Percentiles rank a stretch among this genome's conserved stretches.
Conservation (phyloP, 1,140 invertebrate genomes). For the Bombus balteatus region DNA sequence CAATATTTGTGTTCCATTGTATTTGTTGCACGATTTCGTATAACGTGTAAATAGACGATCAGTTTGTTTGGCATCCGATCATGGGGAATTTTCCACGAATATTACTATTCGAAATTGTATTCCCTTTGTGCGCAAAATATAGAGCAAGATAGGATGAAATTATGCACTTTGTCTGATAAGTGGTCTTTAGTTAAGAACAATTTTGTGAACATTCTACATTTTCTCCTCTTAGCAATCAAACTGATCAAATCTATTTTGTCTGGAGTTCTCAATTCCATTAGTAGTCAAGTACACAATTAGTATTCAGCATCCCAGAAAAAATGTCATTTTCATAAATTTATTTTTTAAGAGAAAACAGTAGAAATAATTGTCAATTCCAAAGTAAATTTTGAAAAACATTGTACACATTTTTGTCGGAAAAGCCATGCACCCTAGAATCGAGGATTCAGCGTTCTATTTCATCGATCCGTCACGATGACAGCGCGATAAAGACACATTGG, state of each 20-base stretch:
- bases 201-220: too few relatives aligned
- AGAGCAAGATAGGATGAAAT: neutral
- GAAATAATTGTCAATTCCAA: neutral
- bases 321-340: too few relatives aligned
- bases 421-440: neutral
- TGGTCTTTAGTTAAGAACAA: too few relatives aligned
- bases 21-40: conserved; percentile 15
- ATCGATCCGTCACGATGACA: conserved; percentile 19
- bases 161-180: too few relatives aligned
- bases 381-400: neutral
- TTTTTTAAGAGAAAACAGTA: neutral
- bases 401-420: neutral
- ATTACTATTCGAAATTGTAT: neutral
- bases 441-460: neutral
- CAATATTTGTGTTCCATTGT: conserved; percentile 42
- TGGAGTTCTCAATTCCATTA: too few relatives aligned
- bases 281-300: too few relatives aligned
- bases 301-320: too few relatives aligned
- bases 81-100: neutral
- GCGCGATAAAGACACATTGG: neutral
- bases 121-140: neutral
- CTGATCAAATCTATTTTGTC: too few relatives aligned
- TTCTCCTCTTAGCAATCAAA: too few relatives aligned
- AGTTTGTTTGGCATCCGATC: neutral
- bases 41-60: neutral